These are phyloP conservation scores for Ceratina japonica DNA, from an alignment of 1,140 invertebrate species.

Conservation along the genomic window DNA sequence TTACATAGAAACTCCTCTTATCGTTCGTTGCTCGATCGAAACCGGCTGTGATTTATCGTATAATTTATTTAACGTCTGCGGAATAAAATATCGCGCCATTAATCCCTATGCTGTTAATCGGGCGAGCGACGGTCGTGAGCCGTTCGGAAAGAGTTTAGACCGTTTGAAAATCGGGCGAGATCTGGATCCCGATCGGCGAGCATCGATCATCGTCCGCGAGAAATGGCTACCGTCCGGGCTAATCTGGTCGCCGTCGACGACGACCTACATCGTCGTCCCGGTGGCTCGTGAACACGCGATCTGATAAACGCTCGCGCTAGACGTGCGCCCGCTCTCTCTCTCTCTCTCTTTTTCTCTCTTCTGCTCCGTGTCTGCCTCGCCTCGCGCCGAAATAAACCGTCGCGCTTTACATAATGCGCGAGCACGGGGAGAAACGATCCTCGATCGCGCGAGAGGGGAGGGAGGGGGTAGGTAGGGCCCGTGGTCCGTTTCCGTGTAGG, in stretches of 20 bases:
- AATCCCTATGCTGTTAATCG: too few relatives aligned
- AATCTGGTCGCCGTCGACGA: constrained; percentile 49
- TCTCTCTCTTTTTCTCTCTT: too few relatives aligned
- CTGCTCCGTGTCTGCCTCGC: neutral
- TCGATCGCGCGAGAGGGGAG: constrained; percentile 8
- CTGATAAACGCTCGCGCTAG: constrained; percentile 68
- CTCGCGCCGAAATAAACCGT: constrained; percentile 77
- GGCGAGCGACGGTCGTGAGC: too few relatives aligned
- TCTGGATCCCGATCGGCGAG: constrained; percentile 4
- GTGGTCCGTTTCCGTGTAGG: constrained; percentile 55
- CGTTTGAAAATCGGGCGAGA: neutral
- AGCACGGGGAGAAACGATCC: constrained; percentile 38
- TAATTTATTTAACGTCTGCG: too few relatives aligned
- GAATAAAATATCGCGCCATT: too few relatives aligned
- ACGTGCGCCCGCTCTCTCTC: constrained; percentile 41
- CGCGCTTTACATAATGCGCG: constrained; percentile 76
- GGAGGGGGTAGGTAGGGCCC: constrained; percentile 38
- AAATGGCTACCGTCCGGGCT: constrained; percentile 54
- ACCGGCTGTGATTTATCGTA: too few relatives aligned
- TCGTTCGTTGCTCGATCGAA: too few relatives aligned
- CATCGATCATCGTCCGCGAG: constrained; percentile 54
- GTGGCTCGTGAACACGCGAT: constrained; percentile 74
- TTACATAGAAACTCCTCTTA: too few relatives aligned
- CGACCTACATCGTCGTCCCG: constrained; percentile 71
- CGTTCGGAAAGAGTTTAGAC: too few relatives aligned